phyloP scores from a whole-genome alignment of 2,113 vertebrate genomes.

The Tamias sibiricus region DNA sequence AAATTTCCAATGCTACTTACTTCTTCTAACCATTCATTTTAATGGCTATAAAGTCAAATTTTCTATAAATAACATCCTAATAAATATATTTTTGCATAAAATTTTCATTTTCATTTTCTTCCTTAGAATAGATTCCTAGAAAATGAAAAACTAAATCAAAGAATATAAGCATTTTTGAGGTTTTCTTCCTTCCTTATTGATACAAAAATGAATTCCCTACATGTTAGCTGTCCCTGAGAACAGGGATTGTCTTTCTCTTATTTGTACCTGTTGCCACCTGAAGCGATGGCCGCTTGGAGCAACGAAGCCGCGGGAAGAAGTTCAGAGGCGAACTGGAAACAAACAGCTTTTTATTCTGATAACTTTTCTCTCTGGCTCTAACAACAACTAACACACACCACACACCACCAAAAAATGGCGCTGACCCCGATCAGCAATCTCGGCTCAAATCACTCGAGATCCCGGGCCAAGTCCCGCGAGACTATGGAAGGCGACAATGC shows the following conservation, averaged over 20 bases:
- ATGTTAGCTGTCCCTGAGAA: background rate
- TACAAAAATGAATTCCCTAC: conserved; percentile 4
- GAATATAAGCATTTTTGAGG: background rate
- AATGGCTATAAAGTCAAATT: conserved; percentile 10
- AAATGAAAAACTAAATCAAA: conserved; percentile 51
- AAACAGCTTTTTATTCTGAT: no score
- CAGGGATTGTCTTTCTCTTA: conserved; percentile 2
- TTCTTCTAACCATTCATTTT: conserved; percentile 6
- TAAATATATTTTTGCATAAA: background rate
- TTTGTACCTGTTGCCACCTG: no score
- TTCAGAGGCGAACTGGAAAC: no score
- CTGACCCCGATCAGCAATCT: no score
- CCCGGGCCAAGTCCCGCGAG: no score
- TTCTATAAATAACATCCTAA: background rate
- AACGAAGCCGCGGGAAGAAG: no score
- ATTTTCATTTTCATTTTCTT: conserved; percentile 15
- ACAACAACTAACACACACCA: no score
- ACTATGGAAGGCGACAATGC: no score
- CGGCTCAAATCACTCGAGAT: no score
- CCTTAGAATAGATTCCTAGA: conserved; percentile 1
- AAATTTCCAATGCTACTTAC: background rate
- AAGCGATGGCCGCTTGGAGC: no score
- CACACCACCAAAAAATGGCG: no score
- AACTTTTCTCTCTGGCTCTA: no score
- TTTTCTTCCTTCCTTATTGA: background rate